Conservation (phyloP, 2,797 vertebrate species). For the Diglossa cyanea region DNA sequence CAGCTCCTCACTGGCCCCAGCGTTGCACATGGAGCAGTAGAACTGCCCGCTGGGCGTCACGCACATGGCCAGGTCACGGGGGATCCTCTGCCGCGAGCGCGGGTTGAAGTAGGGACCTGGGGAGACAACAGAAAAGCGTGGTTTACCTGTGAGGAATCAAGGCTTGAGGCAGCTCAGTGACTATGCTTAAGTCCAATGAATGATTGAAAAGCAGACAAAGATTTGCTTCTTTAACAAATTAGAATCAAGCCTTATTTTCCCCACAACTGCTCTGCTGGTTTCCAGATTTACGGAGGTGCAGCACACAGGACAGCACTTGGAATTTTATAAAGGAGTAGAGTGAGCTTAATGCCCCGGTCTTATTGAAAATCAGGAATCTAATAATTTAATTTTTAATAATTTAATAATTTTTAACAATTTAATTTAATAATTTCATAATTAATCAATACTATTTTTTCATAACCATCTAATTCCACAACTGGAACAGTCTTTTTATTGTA, state of each 20-base stretch:
- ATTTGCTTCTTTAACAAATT: neutral
- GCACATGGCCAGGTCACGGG: conserved; percentile 96
- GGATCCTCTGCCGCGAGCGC: conserved; percentile 92
- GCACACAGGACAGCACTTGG: neutral
- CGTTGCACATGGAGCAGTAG: conserved; percentile 99
- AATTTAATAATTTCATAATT: neutral
- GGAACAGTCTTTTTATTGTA: neutral
- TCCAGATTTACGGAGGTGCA: neutral
- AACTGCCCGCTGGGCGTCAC: conserved; percentile 98
- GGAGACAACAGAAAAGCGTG: neutral
- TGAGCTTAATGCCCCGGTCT: neutral
- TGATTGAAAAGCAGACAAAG: neutral
- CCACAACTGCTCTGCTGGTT: neutral
- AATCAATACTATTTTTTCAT: neutral
- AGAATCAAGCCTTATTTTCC: neutral
- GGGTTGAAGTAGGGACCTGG: conserved; percentile 96
- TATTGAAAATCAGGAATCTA: neutral
- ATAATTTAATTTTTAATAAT: neutral
- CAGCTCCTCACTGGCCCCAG: conserved; percentile 90
- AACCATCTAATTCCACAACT: neutral
- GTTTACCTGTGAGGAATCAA: neutral
- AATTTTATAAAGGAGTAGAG: neutral
- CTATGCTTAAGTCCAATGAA: neutral
- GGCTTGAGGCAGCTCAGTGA: neutral
- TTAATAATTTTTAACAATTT: neutral